phyloP scores from a whole-genome alignment of 2,888 invertebrate species.

The Xanthia icteritia region DNA sequence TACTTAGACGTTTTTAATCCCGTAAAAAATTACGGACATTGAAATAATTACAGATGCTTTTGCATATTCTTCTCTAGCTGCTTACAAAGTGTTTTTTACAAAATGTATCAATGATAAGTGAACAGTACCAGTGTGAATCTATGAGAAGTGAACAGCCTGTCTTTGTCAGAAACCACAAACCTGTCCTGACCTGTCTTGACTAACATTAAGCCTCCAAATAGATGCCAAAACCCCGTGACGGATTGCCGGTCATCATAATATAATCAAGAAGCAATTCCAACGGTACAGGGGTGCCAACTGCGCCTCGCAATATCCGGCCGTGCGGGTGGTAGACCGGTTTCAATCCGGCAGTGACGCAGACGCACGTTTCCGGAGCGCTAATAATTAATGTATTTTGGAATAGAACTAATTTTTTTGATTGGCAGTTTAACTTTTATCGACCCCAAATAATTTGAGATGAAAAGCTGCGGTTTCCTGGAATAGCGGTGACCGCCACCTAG shows the following conservation, averaged over 20 bases:
- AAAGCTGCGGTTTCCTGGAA: no score
- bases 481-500: no score
- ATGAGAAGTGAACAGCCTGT: background rate
- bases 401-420: conserved; percentile 6
- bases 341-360: conserved; percentile 69
- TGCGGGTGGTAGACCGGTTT: conserved; percentile 58
- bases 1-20: no score
- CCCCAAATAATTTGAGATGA: background rate
- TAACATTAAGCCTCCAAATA: background rate
- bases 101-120: background rate
- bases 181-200: background rate
- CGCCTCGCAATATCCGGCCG: conserved; percentile 68
- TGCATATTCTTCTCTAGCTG: background rate
- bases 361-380: conserved; percentile 63
- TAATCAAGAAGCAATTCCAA: conserved; percentile 62
- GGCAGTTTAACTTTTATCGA: background rate
- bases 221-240: background rate
- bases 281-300: conserved; percentile 61
- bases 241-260: conserved; percentile 50
- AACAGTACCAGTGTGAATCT: background rate
- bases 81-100: background rate
- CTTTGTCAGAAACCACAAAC: background rate
- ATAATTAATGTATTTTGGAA: conserved; percentile 36
- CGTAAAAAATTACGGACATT: background rate
- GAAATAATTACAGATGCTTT: background rate